Evolutionary conservation across 2,113 vertebrate genomes (phyloP).

Genomic region (Coreoperca whiteheadi): DNA sequence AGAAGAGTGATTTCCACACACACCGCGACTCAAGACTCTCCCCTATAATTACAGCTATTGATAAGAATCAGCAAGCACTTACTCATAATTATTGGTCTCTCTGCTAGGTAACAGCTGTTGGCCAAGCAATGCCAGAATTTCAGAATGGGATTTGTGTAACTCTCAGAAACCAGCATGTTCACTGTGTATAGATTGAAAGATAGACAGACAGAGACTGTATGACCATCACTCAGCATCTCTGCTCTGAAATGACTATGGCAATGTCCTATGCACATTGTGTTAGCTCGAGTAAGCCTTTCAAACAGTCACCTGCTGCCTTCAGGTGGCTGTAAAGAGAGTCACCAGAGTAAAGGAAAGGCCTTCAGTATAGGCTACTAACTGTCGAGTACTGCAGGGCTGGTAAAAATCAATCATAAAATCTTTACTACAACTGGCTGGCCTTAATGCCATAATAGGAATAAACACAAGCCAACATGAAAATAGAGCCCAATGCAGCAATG

Average conservation of each 20-base stretch:
- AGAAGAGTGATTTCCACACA: slow-evolving; percentile 63
- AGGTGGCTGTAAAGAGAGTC: background rate
- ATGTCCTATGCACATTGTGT: background rate
- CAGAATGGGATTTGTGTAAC: slow-evolving; percentile 33
- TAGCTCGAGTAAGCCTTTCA: background rate
- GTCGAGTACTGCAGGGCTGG: background rate
- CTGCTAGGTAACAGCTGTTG: slow-evolving; percentile 74
- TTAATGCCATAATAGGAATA: background rate
- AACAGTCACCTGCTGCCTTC: background rate
- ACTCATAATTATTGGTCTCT: slow-evolving; percentile 76
- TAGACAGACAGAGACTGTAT: background rate
- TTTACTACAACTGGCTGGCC: background rate
- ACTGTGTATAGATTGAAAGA: background rate
- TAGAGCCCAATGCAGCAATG: too few species aligned
- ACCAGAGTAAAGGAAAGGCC: background rate
- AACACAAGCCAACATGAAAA: too few species aligned
- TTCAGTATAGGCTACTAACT: background rate
- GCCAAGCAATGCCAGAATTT: slow-evolving; percentile 53
- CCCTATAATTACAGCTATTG: slow-evolving; percentile 79
- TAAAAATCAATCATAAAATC: background rate
- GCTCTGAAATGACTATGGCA: background rate
- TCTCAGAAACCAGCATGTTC: background rate
- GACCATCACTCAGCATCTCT: background rate
- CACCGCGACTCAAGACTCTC: slow-evolving; percentile 35
- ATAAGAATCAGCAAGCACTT: slow-evolving; percentile 79